Conservation (phyloP, 2,888 invertebrate genomes). For the Cataglyphis rosenhaueri region DNA sequence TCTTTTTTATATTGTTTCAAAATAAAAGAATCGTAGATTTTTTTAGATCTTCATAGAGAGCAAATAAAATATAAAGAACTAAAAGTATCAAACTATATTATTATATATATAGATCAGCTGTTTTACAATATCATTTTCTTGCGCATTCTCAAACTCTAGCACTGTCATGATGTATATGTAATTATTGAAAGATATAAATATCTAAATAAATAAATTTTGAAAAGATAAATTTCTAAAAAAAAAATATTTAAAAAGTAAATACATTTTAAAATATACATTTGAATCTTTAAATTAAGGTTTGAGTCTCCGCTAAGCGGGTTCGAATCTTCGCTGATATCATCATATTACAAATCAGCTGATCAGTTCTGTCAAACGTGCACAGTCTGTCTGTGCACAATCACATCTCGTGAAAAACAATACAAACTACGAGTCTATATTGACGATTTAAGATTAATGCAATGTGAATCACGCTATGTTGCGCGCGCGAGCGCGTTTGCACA, state of each 20-base stretch:
- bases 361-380: neutral
- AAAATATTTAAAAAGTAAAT: neutral
- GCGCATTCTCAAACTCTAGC: neutral
- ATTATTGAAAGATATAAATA: neutral
- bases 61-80: neutral
- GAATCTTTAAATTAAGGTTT: too few species aligned
- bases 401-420: too few species aligned
- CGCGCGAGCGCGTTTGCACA: too few species aligned
- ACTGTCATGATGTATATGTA: too few species aligned
- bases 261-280: neutral
- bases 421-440: too few species aligned
- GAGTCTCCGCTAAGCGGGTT: neutral
- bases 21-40: neutral
- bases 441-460: neutral
- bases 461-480: neutral
- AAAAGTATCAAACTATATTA: too few species aligned
- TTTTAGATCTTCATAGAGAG: neutral
- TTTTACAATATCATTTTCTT: neutral
- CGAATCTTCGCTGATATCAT: neutral
- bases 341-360: slow-evolving; percentile 21
- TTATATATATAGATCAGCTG: neutral
- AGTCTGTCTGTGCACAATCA: neutral
- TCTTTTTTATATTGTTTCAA: neutral
- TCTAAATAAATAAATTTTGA: neutral
- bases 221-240: neutral